These are phyloP conservation scores for Philaenus spumarius DNA, from an alignment of 1,140 invertebrate species.

Conservation along the genomic window DNA sequence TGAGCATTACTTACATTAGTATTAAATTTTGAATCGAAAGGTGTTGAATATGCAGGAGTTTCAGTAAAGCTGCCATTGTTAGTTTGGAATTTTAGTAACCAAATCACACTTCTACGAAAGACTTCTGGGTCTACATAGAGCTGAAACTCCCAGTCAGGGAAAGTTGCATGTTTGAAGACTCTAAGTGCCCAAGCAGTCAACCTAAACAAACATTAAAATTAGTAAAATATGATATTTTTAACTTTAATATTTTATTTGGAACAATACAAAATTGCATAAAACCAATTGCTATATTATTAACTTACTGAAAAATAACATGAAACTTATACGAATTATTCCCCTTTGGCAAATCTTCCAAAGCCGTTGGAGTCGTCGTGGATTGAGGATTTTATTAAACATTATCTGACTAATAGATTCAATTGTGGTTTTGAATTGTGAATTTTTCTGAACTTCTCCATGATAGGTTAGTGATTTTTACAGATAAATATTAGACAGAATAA, in stretches of 20 bases:
- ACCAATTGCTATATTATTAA: too few relatives aligned
- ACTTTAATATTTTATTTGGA: neutral
- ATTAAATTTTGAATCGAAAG: constrained; percentile 36
- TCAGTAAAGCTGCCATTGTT: constrained; percentile 43
- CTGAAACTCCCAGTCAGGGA: constrained; percentile 48
- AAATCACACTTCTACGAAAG: constrained; percentile 36
- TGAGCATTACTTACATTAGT: constrained; percentile 15
- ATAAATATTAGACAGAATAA: too few relatives aligned
- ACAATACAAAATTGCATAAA: too few relatives aligned
- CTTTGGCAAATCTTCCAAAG: too few relatives aligned
- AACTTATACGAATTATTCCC: too few relatives aligned
- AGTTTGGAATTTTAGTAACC: constrained; percentile 42
- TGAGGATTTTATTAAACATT: too few relatives aligned
- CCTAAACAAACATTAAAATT: constrained; percentile 34
- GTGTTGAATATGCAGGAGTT: constrained; percentile 22
- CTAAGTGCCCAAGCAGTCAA: constrained; percentile 44
- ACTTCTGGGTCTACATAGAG: constrained; percentile 43
- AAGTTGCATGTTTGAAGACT: constrained; percentile 41
- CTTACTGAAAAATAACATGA: too few relatives aligned
- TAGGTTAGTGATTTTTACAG: too few relatives aligned
- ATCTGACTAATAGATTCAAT: too few relatives aligned
- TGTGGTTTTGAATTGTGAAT: too few relatives aligned
- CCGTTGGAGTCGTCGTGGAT: too few relatives aligned
- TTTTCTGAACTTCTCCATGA: too few relatives aligned
- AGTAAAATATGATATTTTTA: neutral